Evolutionary conservation across 1,140 invertebrate genomes (phyloP).

Genomic region (Camponotus vicinus): DNA sequence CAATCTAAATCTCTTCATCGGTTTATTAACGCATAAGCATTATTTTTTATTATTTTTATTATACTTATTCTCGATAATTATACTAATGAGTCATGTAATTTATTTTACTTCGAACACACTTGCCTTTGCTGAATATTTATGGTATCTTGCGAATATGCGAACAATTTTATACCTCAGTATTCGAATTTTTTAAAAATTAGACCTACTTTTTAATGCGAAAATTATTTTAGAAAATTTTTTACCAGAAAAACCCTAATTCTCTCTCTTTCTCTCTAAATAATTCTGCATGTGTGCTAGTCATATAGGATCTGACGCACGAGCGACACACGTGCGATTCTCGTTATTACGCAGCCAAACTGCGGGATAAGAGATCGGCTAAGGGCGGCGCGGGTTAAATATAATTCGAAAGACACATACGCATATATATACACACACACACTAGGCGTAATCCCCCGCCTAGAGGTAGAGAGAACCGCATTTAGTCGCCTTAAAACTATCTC

Average conservation of each 20-base stretch:
- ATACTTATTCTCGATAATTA: no score
- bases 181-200: no score
- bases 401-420: slow-evolving; percentile 59
- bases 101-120: no score
- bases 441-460: slow-evolving; percentile 73
- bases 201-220: no score
- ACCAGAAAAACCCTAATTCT: no score
- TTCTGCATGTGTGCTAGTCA: not conserved
- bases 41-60: not conserved
- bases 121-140: no score
- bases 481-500: slow-evolving; percentile 43
- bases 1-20: not conserved
- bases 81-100: no score
- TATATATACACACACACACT: slow-evolving; percentile 51
- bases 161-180: no score
- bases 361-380: slow-evolving; percentile 29
- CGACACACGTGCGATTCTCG: slow-evolving; percentile 51
- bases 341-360: slow-evolving; percentile 35
- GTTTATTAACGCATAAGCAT: not conserved
- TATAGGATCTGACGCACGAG: not conserved
- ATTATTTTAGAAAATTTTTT: no score
- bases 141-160: no score
- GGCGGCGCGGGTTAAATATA: slow-evolving; percentile 76
- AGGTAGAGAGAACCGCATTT: slow-evolving; percentile 49
- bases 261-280: not conserved